Evolutionary conservation across 2,113 vertebrate species (phyloP), one percentile per base, ranked within the genome.

Genomic region (rat (Rattus norvegicus)): DNA sequence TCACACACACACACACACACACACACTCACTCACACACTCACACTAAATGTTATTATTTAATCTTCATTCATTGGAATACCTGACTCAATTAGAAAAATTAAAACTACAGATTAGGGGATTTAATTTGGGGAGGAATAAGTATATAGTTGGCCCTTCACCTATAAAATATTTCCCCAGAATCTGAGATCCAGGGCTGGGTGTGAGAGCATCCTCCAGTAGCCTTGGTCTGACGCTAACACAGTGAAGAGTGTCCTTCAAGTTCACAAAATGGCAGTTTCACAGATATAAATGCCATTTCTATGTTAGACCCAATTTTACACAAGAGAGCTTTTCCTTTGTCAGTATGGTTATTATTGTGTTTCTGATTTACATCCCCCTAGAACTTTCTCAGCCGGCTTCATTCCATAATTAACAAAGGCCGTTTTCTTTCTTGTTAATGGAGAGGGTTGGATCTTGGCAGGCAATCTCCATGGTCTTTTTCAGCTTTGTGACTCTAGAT

Each of bases 401-500:
- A 49, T 75, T 87, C 43, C 80, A 1, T 79, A 69, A 89, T 36
- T 83, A 49, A 65, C 77, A 52, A 81, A 79, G 33, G 49, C 12
- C 63, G n/a, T 69, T 89, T 70, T 36, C 61, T 65, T 54, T 24
- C 54, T 52, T 95, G 49, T 30, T 92, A 87, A 72, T 87, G 30
- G 43, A 84, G 12, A 94, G 33, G 13, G 30, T 16, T 84, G 56
- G 91, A 73, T 14, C 7, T 86, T 92, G 30, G 61, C 69, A 95
- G 36, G 77, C 52, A 69, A 86, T 39, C 52, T 63, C 54, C 56
- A 93, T 77, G 20, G 24, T 81, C 83, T 91, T 91, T 94, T 92
- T 84, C 89, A 88, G 72, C 30, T 92, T 97, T 85, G 52, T 88
- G 43, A 93, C 61, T 96, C 69, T 65, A 79, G 61, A 96, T 91